These are phyloP conservation scores for Brachirus orientalis DNA, from an alignment of 2,113 vertebrate genomes.

Conservation along the genomic window DNA sequence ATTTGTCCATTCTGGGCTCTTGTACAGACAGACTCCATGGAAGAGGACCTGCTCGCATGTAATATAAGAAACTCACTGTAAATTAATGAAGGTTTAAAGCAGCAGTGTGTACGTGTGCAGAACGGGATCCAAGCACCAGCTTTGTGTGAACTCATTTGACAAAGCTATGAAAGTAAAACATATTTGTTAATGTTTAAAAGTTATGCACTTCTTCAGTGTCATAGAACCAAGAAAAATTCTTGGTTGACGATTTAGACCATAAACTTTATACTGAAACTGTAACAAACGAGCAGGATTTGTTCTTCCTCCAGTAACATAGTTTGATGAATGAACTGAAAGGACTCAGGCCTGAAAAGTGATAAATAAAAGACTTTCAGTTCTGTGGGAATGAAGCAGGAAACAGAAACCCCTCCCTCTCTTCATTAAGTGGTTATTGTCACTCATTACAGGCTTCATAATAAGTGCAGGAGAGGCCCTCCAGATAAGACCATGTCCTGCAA, in stretches of 20 bases:
- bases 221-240: neutral
- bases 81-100: too few species aligned
- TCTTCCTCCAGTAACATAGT: neutral
- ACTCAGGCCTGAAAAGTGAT: slow-evolving; percentile 15
- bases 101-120: too few species aligned
- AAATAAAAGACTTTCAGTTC: slow-evolving; percentile 36
- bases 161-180: too few species aligned
- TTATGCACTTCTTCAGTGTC: too few species aligned
- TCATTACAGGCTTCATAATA: slow-evolving; percentile 73
- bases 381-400: slow-evolving; percentile 57
- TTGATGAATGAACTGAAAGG: slow-evolving; percentile 10
- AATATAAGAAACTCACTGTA: too few species aligned
- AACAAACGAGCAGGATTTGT: too few species aligned
- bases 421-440: slow-evolving; percentile 70
- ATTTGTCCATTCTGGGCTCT: too few species aligned
- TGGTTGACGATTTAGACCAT: neutral
- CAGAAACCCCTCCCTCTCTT: slow-evolving; percentile 16
- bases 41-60: too few species aligned
- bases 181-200: too few species aligned
- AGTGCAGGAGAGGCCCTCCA: slow-evolving; percentile 53
- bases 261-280: neutral
- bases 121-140: too few species aligned
- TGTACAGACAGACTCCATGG: too few species aligned
- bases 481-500: slow-evolving; percentile 63
- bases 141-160: too few species aligned